A percentile compares a stretch with the other conserved stretches of the same genome.
Evolutionary conservation across 2,113 vertebrate genomes (phyloP).

Genomic region (Tricholaema leucomelas): DNA sequence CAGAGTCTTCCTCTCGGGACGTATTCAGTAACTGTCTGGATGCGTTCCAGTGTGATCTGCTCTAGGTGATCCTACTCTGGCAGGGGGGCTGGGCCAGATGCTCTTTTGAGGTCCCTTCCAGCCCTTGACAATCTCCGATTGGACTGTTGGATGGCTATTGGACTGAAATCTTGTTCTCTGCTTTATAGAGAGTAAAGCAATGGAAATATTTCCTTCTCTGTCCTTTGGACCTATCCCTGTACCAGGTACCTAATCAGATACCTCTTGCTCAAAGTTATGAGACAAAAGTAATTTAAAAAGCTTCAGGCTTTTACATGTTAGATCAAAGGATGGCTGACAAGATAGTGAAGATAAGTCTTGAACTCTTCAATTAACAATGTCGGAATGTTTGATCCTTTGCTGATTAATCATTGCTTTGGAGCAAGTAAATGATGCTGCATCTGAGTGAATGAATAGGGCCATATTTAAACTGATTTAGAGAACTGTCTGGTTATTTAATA

Average conservation of each 20-base stretch:
- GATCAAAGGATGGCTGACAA: not conserved
- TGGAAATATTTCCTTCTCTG: not conserved
- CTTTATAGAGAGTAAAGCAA: not conserved
- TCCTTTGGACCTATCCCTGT: not conserved
- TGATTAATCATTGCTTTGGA: constrained; percentile 10
- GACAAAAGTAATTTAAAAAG: not conserved
- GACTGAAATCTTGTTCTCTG: not conserved
- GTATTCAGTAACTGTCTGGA: too few species aligned
- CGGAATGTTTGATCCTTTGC: not conserved
- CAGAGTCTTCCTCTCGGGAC: too few species aligned
- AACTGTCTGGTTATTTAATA: not conserved
- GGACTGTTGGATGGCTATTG: too few species aligned
- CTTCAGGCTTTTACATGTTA: not conserved
- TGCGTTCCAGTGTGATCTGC: too few species aligned
- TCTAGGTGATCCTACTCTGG: too few species aligned
- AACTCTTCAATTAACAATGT: not conserved
- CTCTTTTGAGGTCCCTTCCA: too few species aligned
- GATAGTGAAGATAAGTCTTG: not conserved
- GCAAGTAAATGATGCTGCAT: not conserved
- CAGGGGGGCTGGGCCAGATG: too few species aligned
- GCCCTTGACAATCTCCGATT: too few species aligned
- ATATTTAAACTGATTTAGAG: not conserved
- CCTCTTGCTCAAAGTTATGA: not conserved
- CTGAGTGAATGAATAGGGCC: not conserved
- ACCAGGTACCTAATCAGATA: not conserved